These are phyloP conservation scores for Branchellion lobata DNA, from an alignment of 2,888 invertebrate genomes.

Conservation along the genomic window DNA sequence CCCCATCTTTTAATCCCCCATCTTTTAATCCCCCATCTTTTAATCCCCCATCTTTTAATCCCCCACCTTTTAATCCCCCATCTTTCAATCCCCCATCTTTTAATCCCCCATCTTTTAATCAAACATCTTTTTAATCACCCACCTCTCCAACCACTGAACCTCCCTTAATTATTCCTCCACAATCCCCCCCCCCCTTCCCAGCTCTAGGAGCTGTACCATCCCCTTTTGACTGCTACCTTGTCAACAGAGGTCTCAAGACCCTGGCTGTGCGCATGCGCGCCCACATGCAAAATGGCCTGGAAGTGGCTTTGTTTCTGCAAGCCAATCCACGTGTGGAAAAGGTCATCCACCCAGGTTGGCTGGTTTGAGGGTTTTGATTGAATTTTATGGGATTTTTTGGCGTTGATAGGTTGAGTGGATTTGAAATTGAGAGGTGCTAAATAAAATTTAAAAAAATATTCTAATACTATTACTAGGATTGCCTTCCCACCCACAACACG, in stretches of 20 bases:
- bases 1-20: too few species aligned
- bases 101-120: too few species aligned
- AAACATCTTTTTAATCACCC: too few species aligned
- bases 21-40: too few species aligned
- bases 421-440: too few species aligned
- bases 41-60: too few species aligned
- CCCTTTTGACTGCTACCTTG: constrained; percentile 91
- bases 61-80: too few species aligned
- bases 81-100: too few species aligned
- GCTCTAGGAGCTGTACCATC: constrained; percentile 91
- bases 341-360: constrained; percentile 61
- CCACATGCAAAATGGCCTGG: constrained; percentile 61
- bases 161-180: background rate
- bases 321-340: constrained; percentile 57
- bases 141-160: too few species aligned
- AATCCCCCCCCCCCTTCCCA: constrained; percentile 55
- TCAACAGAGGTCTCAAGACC: constrained; percentile 68
- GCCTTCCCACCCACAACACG: constrained; percentile 60
- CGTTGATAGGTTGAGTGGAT: too few species aligned
- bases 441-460: too few species aligned
- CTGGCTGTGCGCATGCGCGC: constrained; percentile 61
- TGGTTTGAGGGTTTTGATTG: background rate
- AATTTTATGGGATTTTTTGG: too few species aligned
- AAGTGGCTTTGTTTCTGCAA: constrained; percentile 60
- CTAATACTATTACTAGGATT: constrained; percentile 51